Base-by-base conservation (phyloP, 2,113 vertebrate species). In the Apodemus speciosus region DNA sequence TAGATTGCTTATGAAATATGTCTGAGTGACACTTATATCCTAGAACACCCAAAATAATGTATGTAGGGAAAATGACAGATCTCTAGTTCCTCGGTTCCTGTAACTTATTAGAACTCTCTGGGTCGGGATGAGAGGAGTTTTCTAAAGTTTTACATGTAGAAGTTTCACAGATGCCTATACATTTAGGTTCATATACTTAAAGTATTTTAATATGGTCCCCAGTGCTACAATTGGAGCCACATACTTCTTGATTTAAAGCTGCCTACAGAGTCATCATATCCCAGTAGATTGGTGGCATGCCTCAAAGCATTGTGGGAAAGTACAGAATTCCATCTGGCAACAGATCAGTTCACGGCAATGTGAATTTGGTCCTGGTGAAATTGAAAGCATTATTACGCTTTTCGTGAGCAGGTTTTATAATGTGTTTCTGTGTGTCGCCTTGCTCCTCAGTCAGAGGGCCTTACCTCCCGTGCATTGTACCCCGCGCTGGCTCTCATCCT, bases 1-100 rank as follows among this genome's bases (percentile, higher is more conserved):
- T 89, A 43, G 93, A 77, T 92, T 60, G 60, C 92, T 83, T 88
- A 93, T 73, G 81, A 96, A 94, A 81, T 87, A 62, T 16, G 23
- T 96, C 96, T 89, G n/a, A 89, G 75, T 95, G 75, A 86, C 40
- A 46, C n/a, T 93, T 97, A 96, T 96, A 89, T 85, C 64, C 2
- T 83, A 98, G 97, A 98, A 97, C 90, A 98, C 97, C 91, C 96
- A 95, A 97, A 97, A 97, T 89, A 96, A 92, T 97, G 90, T 96
- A 95, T 93, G 97, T 97, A 94, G 88, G 64, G 10, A 27, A 94
- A 95, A 9, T 79, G 46, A 76, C 84, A 73, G 46, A 73, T 73
- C 81, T 92, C 85, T 93, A 38, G 76, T 89, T 86, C 75, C 56
- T 91, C 76, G 76, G 72, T 76, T 56, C 88, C 77, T 56, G 3